Percentiles rank a stretch among this genome's conserved stretches.
These are phyloP conservation scores for Leucozona laternaria DNA, from an alignment of 2,888 invertebrate genomes.

Conservation along the genomic window DNA sequence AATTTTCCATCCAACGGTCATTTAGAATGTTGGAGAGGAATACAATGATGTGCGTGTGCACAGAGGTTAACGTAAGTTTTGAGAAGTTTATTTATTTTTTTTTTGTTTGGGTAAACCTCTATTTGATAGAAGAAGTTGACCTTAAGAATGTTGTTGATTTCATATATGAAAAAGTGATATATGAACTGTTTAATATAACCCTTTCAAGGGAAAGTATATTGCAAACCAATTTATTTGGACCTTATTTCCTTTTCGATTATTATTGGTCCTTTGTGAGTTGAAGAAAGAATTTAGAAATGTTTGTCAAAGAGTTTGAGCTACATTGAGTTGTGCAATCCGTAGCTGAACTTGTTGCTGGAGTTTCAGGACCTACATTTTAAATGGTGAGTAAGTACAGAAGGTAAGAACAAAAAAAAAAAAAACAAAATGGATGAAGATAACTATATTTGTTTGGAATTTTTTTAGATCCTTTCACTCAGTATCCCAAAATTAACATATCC, in stretches of 20 bases:
- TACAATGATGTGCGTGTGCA: conserved; percentile 22
- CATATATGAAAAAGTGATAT: conserved; percentile 27
- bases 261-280: neutral
- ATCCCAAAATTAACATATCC: no score
- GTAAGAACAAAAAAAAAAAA: no score
- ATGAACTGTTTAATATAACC: conserved; percentile 42
- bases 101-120: conserved; percentile 1
- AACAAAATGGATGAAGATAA: no score
- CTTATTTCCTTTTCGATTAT: neutral
- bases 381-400: no score
- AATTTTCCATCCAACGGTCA: conserved; percentile 65
- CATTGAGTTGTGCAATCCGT: neutral
- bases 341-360: neutral
- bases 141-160: conserved; percentile 17
- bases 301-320: neutral
- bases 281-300: neutral
- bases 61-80: conserved; percentile 46
- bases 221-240: conserved; percentile 1
- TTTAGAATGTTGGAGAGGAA: conserved; percentile 46
- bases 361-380: neutral
- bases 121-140: conserved; percentile 38
- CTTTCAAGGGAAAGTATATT: conserved; percentile 14
- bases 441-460: no score
- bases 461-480: no score
- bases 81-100: conserved; percentile 24